Evolutionary conservation across 2,797 vertebrate species (phyloP).

Genomic region (Eremophila alpestris): DNA sequence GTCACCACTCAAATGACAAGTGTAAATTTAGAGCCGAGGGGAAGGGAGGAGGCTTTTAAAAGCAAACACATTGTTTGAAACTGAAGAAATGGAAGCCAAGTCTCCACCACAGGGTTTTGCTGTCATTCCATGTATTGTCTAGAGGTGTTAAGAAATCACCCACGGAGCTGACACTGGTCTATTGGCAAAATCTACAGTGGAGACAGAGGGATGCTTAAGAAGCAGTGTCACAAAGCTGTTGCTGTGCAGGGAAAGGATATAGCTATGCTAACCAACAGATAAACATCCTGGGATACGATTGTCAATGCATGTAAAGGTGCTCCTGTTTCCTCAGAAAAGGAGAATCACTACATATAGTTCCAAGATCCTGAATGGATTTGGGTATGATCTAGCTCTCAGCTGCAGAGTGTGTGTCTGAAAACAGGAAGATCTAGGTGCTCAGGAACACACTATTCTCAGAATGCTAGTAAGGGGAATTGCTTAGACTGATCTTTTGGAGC

Average conservation of each 20-base stretch:
- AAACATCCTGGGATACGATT: not conserved
- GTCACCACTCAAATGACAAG: slow-evolving; percentile 64
- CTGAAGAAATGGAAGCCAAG: slow-evolving; percentile 24
- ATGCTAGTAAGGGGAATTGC: not conserved
- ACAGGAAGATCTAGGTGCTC: not conserved
- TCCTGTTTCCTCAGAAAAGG: not conserved
- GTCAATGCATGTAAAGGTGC: accelerated
- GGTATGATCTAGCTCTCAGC: not conserved
- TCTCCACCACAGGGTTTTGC: slow-evolving; percentile 27
- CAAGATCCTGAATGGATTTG: not conserved
- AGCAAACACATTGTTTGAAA: slow-evolving; percentile 45
- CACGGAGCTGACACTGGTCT: not conserved
- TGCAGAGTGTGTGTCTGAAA: not conserved
- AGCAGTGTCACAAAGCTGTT: not conserved
- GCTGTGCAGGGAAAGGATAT: not conserved
- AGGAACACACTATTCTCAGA: not conserved
- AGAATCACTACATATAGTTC: not conserved
- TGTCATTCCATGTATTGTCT: slow-evolving; percentile 21
- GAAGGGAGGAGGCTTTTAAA: slow-evolving; percentile 45
- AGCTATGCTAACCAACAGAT: not conserved
- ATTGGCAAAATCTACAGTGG: not conserved
- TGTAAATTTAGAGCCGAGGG: slow-evolving; percentile 56
- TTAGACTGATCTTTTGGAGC: not conserved
- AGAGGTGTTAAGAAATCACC: slow-evolving; percentile 48
- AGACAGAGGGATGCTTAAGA: not conserved